Evolutionary conservation across 2,113 vertebrate genomes (phyloP), one percentile per base, ranked within the genome.

Genomic region (Indicator indicator): DNA sequence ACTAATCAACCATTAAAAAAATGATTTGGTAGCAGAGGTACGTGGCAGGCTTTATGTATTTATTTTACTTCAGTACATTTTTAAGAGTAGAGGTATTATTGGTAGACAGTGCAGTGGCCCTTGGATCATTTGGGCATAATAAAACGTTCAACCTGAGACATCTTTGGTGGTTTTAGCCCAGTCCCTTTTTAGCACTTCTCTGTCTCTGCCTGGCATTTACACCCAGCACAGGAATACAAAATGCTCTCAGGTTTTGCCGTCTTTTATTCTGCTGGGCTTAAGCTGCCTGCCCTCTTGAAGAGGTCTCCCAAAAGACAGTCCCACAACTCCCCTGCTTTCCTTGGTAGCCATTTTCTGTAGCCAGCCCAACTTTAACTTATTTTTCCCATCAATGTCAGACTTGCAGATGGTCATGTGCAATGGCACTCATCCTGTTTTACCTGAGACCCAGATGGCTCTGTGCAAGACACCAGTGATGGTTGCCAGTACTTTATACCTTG

Each of bases 161-260:
- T 40, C 14, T 78, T 42, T 23, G 24, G 12, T 7, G 8, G 4
- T 54, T 79, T 86, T 62, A 76, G 12, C 33, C 12, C 9, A 20
- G 18, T 36, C 4, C 0, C 4, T 44, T 73, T 54, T 33, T 12
- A 36, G 18, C 70, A 83, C 36, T 79, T 30, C 3, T 50, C 46
- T 67, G 16, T 72, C 18, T 82, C 28, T 82, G 16, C 16, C 11
- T 54, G 16, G 16, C 9, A 0, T 50, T 64, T 78, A 36, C 16
- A n/a, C 7, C 16, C 27, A 11, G 6, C 18, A 9, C 42, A 46
- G 38, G 14, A 60, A 56, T n/a, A 55, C 8, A 55, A 24, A 67
- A 23, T 0, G 0, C 15, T 26, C 6, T 69, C 9, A 17, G 20
- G 19, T 30, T 36, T 27, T 67, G 16, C 7, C 60, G 50, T 24